Percentiles rank a stretch among this genome's conserved stretches.
phyloP scores from a whole-genome alignment of 2,888 invertebrate genomes.

The Leptopterna dolabrata region DNA sequence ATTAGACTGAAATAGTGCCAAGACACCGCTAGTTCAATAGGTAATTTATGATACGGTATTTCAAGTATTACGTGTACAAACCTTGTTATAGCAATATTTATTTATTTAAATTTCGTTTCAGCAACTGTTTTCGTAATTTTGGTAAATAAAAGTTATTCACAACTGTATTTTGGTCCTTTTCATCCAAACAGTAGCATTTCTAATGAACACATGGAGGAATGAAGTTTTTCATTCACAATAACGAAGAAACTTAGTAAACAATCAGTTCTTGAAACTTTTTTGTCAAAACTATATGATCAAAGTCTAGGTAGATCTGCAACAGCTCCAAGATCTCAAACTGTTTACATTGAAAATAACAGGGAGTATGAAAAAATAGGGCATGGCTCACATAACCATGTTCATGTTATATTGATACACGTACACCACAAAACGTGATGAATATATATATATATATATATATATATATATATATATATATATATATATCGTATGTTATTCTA shows the following conservation, averaged over 20 bases:
- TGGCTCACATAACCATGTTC: too few relatives aligned
- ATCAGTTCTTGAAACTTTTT: too few relatives aligned
- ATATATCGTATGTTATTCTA: too few relatives aligned
- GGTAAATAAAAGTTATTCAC: conserved; percentile 38
- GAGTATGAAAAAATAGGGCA: neutral
- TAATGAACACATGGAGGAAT: neutral
- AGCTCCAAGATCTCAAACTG: neutral
- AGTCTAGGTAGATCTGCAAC: too few relatives aligned
- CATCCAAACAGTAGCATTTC: neutral
- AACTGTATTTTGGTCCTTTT: neutral
- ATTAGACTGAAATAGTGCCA: conserved; percentile 29
- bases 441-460: too few relatives aligned
- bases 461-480: too few relatives aligned
- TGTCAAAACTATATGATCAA: too few relatives aligned
- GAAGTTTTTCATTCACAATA: neutral
- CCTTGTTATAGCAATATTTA: neutral
- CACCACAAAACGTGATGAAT: too few relatives aligned
- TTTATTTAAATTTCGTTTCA: neutral
- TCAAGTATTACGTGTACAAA: neutral
- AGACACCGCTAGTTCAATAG: neutral
- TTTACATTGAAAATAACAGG: neutral
- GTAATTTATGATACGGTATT: neutral
- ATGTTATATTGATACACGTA: too few relatives aligned
- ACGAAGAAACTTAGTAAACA: too few relatives aligned
- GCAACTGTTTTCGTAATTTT: conserved; percentile 43